These are phyloP conservation scores for Gila robusta DNA, from an alignment of 2,797 vertebrate species.

Conservation along the genomic window DNA sequence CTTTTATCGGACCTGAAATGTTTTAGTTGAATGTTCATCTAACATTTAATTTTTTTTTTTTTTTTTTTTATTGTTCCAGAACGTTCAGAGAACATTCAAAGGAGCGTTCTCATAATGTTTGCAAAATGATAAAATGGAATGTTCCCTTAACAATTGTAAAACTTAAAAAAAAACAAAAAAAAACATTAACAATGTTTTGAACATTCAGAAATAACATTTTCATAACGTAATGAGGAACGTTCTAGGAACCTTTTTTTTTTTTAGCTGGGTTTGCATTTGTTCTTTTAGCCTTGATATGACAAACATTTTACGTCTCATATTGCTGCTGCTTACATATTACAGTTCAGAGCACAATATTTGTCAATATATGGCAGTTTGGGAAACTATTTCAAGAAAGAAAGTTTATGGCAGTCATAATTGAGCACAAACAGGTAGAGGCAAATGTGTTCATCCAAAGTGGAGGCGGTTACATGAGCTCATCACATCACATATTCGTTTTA, in stretches of 20 bases:
- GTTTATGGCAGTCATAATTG: neutral
- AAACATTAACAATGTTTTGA: neutral
- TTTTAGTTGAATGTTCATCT: neutral
- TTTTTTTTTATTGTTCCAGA: neutral
- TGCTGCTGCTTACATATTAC: too few relatives aligned
- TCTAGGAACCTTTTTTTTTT: neutral
- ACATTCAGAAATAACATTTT: neutral
- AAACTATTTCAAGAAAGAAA: neutral
- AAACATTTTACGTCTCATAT: too few relatives aligned
- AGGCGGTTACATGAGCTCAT: neutral
- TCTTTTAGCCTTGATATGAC: neutral
- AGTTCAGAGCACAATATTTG: conserved; percentile 6
- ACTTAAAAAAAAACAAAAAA: too few relatives aligned
- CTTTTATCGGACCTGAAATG: neutral
- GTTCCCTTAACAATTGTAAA: neutral
- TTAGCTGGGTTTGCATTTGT: neutral
- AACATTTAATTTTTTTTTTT: too few relatives aligned
- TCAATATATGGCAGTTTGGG: neutral
- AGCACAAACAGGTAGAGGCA: neutral
- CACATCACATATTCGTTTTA: neutral
- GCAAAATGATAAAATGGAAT: neutral
- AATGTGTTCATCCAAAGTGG: neutral
- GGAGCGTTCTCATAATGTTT: neutral
- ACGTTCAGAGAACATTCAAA: neutral
- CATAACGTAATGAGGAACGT: neutral